Conservation (phyloP, 2,797 vertebrate genomes). For the Characodon lateralis region DNA sequence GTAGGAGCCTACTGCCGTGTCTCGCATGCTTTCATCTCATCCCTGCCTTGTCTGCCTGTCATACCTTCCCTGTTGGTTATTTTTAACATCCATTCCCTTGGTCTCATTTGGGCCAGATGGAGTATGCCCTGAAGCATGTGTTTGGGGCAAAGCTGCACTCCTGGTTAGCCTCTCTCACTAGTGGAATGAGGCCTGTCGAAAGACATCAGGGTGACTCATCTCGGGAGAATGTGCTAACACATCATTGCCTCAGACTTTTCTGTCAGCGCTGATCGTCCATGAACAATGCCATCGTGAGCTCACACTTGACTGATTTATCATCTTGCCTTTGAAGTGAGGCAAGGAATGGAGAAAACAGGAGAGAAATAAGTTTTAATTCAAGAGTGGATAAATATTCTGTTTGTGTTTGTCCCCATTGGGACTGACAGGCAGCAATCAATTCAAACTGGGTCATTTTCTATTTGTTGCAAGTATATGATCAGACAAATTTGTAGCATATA, state of each 20-base stretch:
- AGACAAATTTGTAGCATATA: constrained; percentile 10
- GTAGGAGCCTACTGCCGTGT: constrained; percentile 37
- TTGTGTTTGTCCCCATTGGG: constrained; percentile 29
- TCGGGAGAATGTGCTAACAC: constrained; percentile 74
- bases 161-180: constrained; percentile 74
- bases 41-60: constrained; percentile 61
- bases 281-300: constrained; percentile 72
- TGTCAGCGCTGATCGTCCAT: constrained; percentile 72
- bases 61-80: constrained; percentile 75
- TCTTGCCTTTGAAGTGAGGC: constrained; percentile 39
- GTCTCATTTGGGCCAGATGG: constrained; percentile 77
- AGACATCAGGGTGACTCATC: constrained; percentile 80
- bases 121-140: constrained; percentile 75
- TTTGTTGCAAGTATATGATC: constrained; percentile 15
- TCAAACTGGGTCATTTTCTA: constrained; percentile 31
- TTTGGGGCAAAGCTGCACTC: constrained; percentile 72
- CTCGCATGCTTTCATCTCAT: constrained; percentile 57
- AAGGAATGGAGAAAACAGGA: constrained; percentile 1
- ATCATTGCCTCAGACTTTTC: constrained; percentile 74
- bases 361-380: constrained; percentile 55
- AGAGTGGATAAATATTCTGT: constrained; percentile 39
- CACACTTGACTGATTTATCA: constrained; percentile 73
- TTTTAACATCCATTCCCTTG: constrained; percentile 71
- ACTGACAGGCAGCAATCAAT: constrained; percentile 26
- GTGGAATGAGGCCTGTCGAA: constrained; percentile 77